These are phyloP conservation scores for Myiotriccus ornatus DNA, from an alignment of 2,797 vertebrate genomes.

Conservation along the genomic window DNA sequence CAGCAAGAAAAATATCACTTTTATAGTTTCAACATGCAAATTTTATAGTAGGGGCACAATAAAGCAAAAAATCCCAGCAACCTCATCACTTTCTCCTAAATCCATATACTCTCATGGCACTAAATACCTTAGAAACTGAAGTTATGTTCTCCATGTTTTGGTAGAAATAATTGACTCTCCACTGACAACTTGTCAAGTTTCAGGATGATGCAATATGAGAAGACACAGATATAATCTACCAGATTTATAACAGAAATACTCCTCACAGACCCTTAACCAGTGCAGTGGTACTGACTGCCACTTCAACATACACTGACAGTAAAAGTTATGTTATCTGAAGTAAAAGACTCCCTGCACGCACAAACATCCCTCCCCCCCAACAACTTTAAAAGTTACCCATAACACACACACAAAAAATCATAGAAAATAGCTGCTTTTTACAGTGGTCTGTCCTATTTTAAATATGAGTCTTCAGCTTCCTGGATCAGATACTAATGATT, in stretches of 20 bases:
- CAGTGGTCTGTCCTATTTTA: not conserved
- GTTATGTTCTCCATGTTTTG: not conserved
- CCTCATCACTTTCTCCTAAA: not conserved
- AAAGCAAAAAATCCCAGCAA: not conserved
- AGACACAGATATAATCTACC: not conserved
- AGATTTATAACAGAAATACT: not conserved
- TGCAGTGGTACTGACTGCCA: not conserved
- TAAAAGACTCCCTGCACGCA: not conserved
- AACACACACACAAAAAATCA: not conserved
- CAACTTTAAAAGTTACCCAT: not conserved
- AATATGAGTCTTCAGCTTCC: not conserved
- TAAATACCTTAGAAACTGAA: not conserved
- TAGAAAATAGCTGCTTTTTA: not conserved
- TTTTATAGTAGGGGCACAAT: not conserved
- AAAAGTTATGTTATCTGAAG: not conserved
- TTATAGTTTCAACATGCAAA: not conserved
- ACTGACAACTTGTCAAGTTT: slow-evolving; percentile 46
- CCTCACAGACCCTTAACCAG: not conserved
- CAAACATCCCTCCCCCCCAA: not conserved
- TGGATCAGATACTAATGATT: not conserved
- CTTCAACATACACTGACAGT: not conserved
- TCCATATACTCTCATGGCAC: not conserved
- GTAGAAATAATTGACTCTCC: slow-evolving; percentile 54
- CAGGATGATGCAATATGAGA: slow-evolving; percentile 2
- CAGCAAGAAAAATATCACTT: not conserved